Percentiles rank a stretch among this genome's conserved stretches.
Evolutionary conservation across 2,888 invertebrate species (phyloP).

Genomic region (Athrips mouffetella): DNA sequence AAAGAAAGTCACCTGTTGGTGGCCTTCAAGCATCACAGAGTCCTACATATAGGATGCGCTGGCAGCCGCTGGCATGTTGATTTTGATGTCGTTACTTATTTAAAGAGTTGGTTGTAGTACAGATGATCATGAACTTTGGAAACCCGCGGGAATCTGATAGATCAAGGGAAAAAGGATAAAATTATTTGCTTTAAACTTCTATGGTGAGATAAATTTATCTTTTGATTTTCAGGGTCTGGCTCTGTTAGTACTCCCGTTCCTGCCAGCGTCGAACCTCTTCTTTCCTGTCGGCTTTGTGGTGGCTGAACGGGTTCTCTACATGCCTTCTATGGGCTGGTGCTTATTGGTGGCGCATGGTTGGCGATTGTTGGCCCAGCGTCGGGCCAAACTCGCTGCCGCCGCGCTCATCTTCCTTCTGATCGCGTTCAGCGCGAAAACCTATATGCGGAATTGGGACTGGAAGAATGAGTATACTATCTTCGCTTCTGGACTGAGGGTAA

Average conservation of each 20-base stretch:
- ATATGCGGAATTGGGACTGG: constrained; percentile 95
- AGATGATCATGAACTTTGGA: no score
- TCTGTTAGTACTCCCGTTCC: constrained; percentile 92
- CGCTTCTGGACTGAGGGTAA: constrained; percentile 88
- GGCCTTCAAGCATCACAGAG: no score
- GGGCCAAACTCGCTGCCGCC: constrained; percentile 82
- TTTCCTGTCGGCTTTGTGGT: constrained; percentile 99
- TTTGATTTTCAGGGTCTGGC: constrained; percentile 85
- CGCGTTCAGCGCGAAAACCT: constrained; percentile 91
- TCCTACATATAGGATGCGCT: no score
- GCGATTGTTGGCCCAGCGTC: constrained; percentile 82
- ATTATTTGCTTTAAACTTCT: no score
- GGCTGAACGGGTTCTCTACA: constrained; percentile 96
- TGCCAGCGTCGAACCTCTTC: constrained; percentile 97
- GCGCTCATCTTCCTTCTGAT: constrained; percentile 83
- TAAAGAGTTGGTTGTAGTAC: no score
- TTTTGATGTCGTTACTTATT: no score
- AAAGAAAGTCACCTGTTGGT: no score
- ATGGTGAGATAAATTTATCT: background rate
- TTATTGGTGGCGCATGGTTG: constrained; percentile 93
- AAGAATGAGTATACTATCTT: constrained; percentile 95
- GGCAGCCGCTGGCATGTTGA: no score
- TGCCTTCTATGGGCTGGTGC: constrained; percentile 98
- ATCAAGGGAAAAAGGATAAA: background rate
- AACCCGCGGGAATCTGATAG: no score